Percentiles rank a stretch among this genome's conserved stretches.
Conservation (phyloP, 2,113 vertebrate species). For the Himantopus leucocephalus region DNA sequence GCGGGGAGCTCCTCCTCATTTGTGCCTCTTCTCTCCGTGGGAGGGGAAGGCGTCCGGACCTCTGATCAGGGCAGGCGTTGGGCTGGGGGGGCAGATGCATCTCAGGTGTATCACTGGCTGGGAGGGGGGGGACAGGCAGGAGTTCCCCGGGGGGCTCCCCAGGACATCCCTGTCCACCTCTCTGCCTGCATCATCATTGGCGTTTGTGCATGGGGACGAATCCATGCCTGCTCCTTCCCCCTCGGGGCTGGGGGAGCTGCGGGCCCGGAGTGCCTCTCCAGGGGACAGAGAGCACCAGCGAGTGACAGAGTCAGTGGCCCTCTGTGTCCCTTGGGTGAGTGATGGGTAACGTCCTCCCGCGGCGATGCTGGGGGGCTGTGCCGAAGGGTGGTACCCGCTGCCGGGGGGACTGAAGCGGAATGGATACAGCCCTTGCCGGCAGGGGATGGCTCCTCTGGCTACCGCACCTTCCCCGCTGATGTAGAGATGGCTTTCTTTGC, state of each 20-base stretch:
- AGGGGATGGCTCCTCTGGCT: not conserved
- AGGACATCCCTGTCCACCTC: no score
- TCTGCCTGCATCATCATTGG: not conserved
- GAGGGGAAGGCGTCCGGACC: not conserved
- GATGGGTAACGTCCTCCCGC: accelerated
- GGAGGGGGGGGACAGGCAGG: not conserved
- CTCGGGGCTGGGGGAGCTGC: accelerated
- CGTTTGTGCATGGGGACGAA: not conserved
- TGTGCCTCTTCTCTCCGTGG: not conserved
- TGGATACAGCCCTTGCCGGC: not conserved
- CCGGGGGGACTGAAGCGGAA: not conserved
- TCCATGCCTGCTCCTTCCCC: not conserved
- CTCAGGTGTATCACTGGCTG: accelerated
- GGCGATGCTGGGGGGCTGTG: not conserved
- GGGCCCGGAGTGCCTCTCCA: not conserved
- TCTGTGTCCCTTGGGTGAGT: accelerated
- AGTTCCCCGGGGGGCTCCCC: not conserved
- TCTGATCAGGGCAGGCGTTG: not conserved
- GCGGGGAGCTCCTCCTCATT: not conserved
- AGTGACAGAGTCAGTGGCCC: accelerated
- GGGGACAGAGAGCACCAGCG: accelerated
- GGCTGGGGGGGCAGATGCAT: not conserved
- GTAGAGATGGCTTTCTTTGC: not conserved
- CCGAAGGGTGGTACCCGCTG: accelerated
- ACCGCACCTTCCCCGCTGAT: not conserved